Base-by-base conservation (phyloP, 2,888 invertebrate species). In the Galerucella pusilla region DNA sequence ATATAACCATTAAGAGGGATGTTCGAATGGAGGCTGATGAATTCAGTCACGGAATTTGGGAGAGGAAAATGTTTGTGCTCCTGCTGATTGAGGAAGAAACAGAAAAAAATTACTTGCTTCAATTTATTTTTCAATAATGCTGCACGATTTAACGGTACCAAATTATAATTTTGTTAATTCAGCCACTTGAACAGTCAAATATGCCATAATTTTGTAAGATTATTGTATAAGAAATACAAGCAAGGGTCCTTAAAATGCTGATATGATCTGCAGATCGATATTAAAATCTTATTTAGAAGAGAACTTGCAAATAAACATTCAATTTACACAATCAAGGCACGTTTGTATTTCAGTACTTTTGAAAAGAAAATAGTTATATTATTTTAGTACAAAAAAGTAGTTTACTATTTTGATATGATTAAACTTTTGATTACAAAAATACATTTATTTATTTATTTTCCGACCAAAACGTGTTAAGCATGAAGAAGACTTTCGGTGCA, bases 311-410 rank as follows among this genome's bases (percentile, higher is more conserved):
- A 83, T 81, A 75, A 83, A 82, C 46, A 28, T 81, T 85, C 84
- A 83, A 85, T 84, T 86, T 85, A 85, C 84, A 85, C 85, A 84
- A 84, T 82, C 85, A 86, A 86, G 86, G 87, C 87, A 87, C 87
- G 85, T 85, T 86, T 73, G 87, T 86, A 86, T 86, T 86, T 85
- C 86, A 86, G 86, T 86, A 86, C 85, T 84, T 81, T 76, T 77
- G 78, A 74, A 67, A 65, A 61, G 12, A n/a, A 70, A 69, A 42
- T 52, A n/a, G n/a, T 57, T 20, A 20, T 20, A 20, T 16, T 57
- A 57, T 16, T 57, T 57, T 20, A 57, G 16, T 57, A 57, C 10
- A 20, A 10, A 57, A 16, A 57, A 20, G 2, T 57, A 57, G 20
- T 49, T 65, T 45, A 54, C 12, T 57, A 35, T 63, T 60, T 52